Conservation (phyloP, 2,888 invertebrate species). For the Oscheius onirici region DNA sequence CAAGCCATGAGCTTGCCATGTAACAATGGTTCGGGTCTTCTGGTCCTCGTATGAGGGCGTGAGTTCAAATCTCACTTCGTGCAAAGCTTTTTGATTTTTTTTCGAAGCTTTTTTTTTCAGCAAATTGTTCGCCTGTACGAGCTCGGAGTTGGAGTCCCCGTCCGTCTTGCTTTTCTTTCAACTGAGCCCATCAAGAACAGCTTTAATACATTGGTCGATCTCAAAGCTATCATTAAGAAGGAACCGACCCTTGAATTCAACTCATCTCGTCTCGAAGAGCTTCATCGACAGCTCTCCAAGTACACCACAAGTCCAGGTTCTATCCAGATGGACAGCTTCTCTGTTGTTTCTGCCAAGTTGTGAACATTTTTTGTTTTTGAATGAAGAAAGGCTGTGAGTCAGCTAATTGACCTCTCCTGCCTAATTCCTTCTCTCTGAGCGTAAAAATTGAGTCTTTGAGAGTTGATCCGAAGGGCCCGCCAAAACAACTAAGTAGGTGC, state of each 20-base stretch:
- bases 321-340: not conserved
- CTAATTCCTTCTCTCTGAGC: slow-evolving; percentile 8
- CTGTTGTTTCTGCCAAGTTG: slow-evolving; percentile 4
- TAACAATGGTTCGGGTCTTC: slow-evolving; percentile 12
- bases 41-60: slow-evolving; percentile 27
- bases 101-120: slow-evolving; percentile 29
- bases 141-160: slow-evolving; percentile 16
- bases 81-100: not conserved
- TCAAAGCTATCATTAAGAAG: slow-evolving; percentile 22
- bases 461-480: not conserved
- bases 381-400: not conserved
- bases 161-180: slow-evolving; percentile 51
- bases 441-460: slow-evolving; percentile 4
- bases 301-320: not conserved
- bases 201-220: slow-evolving; percentile 42
- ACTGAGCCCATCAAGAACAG: slow-evolving; percentile 59
- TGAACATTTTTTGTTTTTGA: not conserved
- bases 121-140: slow-evolving; percentile 40
- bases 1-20: slow-evolving; percentile 55
- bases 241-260: slow-evolving; percentile 9
- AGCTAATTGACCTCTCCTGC: slow-evolving; percentile 1
- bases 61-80: slow-evolving; percentile 25
- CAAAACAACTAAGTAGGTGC: not conserved
- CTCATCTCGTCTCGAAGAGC: slow-evolving; percentile 1
- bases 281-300: not conserved